These are phyloP conservation scores for Bombus waltoni DNA, from an alignment of 1,140 invertebrate species.

Conservation along the genomic window DNA sequence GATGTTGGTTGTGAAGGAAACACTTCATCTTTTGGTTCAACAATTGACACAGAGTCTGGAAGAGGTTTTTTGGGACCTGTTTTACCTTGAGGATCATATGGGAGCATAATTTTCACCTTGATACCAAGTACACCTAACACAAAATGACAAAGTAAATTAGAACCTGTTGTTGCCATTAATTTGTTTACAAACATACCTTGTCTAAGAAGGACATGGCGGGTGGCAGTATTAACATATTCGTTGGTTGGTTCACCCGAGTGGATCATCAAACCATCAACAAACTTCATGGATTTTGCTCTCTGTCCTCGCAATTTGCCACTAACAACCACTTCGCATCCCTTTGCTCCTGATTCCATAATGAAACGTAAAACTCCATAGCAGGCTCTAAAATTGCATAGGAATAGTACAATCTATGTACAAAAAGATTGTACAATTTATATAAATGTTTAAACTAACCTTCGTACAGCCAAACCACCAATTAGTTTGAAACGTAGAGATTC, in stretches of 20 bases:
- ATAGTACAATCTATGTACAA: background rate
- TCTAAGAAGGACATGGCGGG: conserved; percentile 97
- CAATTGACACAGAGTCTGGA: conserved; percentile 97
- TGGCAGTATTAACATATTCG: conserved; percentile 99
- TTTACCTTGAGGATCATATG: conserved; percentile 98
- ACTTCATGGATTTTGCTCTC: conserved; percentile 99
- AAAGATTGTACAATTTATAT: background rate
- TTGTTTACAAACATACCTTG: conserved; percentile 86
- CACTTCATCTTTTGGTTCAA: conserved; percentile 95
- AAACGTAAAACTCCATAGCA: conserved; percentile 99
- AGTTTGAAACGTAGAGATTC: conserved; percentile 99
- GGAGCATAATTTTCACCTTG: conserved; percentile 99
- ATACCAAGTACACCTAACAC: conserved; percentile 88
- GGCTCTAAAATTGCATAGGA: conserved; percentile 85
- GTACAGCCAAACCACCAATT: conserved; percentile 95
- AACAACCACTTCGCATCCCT: conserved; percentile 99
- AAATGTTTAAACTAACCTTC: conserved; percentile 83
- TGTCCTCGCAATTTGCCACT: conserved; percentile 99
- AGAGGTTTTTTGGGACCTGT: conserved; percentile 98
- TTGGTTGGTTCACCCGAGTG: conserved; percentile 99
- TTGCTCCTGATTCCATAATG: conserved; percentile 99
- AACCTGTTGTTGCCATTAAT: background rate
- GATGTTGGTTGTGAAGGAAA: conserved; percentile 85
- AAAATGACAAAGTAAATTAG: conserved; percentile 42
- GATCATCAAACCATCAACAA: conserved; percentile 99